phyloP scores from a whole-genome alignment of 2,113 vertebrate species.

The Gymnocephalus cernua region DNA sequence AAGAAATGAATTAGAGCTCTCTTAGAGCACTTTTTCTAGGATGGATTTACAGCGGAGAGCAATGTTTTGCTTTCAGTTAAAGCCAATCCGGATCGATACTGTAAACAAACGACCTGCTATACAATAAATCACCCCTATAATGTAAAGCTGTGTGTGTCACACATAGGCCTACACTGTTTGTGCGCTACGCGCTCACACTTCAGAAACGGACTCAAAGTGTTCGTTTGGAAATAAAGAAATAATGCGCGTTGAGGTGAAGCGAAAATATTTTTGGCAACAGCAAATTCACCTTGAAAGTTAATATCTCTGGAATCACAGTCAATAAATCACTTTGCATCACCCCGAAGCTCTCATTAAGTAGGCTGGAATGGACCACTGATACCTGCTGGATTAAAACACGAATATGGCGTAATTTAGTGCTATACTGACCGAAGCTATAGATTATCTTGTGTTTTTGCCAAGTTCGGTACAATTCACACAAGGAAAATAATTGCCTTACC shows the following conservation, averaged over 20 bases:
- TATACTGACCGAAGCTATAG: not conserved
- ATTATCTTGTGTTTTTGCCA: not conserved
- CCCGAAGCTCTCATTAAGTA: not conserved
- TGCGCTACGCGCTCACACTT: slow-evolving; percentile 9
- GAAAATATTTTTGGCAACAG: not conserved
- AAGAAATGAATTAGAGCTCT: slow-evolving; percentile 15
- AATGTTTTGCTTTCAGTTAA: slow-evolving; percentile 26
- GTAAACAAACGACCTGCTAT: slow-evolving; percentile 3
- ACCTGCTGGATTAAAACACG: not conserved
- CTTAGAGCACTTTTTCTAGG: slow-evolving; percentile 15
- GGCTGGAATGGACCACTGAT: not conserved
- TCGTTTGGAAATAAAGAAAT: not conserved
- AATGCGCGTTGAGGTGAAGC: not conserved
- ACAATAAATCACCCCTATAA: not conserved
- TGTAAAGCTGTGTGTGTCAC: not conserved
- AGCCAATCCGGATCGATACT: slow-evolving; percentile 27
- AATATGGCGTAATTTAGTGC: too few species aligned
- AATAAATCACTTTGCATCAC: slow-evolving; percentile 34
- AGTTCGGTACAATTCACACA: slow-evolving; percentile 29
- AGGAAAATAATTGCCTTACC: slow-evolving; percentile 70
- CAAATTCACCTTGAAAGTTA: slow-evolving; percentile 50
- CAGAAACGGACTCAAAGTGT: slow-evolving; percentile 8
- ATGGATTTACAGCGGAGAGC: not conserved
- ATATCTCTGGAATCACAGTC: not conserved
- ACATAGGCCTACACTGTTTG: not conserved